Percentiles rank a stretch among this genome's conserved stretches.
phyloP scores from a whole-genome alignment of 1,140 invertebrate species.

The Drosophila triauraria region DNA sequence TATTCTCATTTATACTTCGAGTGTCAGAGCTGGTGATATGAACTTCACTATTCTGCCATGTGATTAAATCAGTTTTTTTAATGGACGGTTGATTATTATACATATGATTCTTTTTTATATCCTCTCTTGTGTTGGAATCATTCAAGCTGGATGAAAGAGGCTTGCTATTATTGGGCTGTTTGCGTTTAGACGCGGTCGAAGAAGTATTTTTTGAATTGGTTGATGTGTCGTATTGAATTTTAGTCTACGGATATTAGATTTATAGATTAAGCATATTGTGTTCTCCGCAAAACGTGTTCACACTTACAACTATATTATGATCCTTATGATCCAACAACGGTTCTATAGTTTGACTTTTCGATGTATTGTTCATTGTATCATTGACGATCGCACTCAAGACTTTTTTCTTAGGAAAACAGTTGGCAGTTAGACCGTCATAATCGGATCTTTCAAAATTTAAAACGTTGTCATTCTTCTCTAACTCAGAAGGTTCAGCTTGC shows the following conservation, averaged over 20 bases:
- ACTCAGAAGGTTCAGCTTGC: constrained; percentile 42
- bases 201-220: constrained; percentile 67
- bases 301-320: constrained; percentile 64
- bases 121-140: constrained; percentile 66
- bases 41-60: constrained; percentile 67
- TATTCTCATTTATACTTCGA: constrained; percentile 68
- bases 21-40: constrained; percentile 58
- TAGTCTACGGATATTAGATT: constrained; percentile 65
- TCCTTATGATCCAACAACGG: constrained; percentile 59
- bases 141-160: constrained; percentile 57
- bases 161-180: constrained; percentile 65
- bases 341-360: constrained; percentile 62
- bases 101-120: constrained; percentile 71
- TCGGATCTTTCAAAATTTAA: constrained; percentile 53
- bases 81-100: constrained; percentile 74
- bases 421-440: constrained; percentile 48
- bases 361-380: constrained; percentile 60
- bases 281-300: constrained; percentile 23
- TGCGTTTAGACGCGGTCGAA: constrained; percentile 71
- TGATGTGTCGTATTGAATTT: constrained; percentile 77
- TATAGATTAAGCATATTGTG: constrained; percentile 46
- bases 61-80: constrained; percentile 60
- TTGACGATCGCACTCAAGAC: constrained; percentile 84
- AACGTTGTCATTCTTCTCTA: constrained; percentile 62
- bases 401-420: constrained; percentile 46